Conservation (phyloP, 1,140 invertebrate genomes). For the Zaprionus lachaisei region DNA sequence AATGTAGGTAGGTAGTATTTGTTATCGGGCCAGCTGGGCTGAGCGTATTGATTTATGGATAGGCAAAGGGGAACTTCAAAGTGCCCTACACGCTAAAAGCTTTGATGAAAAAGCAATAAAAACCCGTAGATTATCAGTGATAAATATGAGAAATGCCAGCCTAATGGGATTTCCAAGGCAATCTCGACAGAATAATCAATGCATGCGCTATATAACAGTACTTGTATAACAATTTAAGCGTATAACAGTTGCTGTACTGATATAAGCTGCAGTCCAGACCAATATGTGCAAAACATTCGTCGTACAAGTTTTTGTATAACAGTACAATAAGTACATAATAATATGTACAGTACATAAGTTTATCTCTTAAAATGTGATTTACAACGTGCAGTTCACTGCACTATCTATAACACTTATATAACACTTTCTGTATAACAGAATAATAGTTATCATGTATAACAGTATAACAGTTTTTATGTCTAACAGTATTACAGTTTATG, state of each 20-base stretch:
- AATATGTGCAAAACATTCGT: too few relatives aligned
- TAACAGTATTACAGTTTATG: neutral
- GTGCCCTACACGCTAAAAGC: slow-evolving; percentile 23
- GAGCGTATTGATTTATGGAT: slow-evolving; percentile 56
- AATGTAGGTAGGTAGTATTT: slow-evolving; percentile 52
- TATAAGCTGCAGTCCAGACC: too few relatives aligned
- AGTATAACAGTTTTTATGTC: neutral
- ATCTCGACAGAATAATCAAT: neutral
- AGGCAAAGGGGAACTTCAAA: slow-evolving; percentile 19
- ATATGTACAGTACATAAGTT: too few relatives aligned
- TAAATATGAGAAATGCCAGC: neutral
- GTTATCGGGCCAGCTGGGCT: slow-evolving; percentile 50
- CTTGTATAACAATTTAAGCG: neutral
- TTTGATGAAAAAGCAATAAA: neutral
- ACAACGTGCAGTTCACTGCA: neutral
- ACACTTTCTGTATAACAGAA: neutral
- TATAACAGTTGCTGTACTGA: neutral
- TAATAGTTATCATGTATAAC: neutral
- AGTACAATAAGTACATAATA: too few relatives aligned
- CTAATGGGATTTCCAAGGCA: neutral
- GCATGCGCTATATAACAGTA: neutral
- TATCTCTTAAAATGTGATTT: neutral
- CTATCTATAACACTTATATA: neutral
- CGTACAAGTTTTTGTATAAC: neutral
- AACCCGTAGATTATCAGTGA: neutral